Base-by-base conservation (phyloP, 2,888 invertebrate genomes). In the Scotopteryx bipunctaria region DNA sequence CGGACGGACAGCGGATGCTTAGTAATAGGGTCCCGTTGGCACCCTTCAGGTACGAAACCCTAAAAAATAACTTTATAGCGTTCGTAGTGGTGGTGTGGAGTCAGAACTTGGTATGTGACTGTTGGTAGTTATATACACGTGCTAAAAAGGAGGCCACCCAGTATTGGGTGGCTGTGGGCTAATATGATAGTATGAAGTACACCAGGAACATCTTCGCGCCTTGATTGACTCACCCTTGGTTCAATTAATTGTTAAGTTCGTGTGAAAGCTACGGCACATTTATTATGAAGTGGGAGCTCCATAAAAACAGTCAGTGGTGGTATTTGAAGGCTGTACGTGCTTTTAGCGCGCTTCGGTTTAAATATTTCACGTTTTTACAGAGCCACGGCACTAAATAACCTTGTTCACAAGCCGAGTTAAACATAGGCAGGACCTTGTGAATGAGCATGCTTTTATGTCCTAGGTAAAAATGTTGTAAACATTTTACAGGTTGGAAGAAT, bases 261-360 rank as follows among this genome's bases (percentile, higher is more conserved):
- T 29, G 50, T 44, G 35, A 45, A 51, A 51, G 31, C 42, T 45
- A 15, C 41, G 23, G 14, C 31, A 31, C 46, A 58, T 58, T 45
- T 46, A 49, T 51, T 55, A 52, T 58, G 45, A 48, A 57, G 51
- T 42, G 35, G 31, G 13, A n/a, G 35, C 33, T 49, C 48, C 43
- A 38, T 55, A 58, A 58, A 57, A 55, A 51, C 48, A 47, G 42
- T 42, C 49, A 38, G 38, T 36, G 27, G 42, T 46, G 36, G 57
- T 53, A 59, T 60, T 57, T 49, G 50, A 53, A 43, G 38, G 37
- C 43, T 44, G 57, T 53, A 57, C 55, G 53, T 55, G 61, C 53
- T 59, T 57, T 48, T 51, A 49, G 46, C 45, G 40, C 43, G 53
- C 41, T 48, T 59, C 32, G 32, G 42, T 44, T 50, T 55, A 54